phyloP scores from a whole-genome alignment of 2,797 vertebrate species.

The Hybognathus amarus region DNA sequence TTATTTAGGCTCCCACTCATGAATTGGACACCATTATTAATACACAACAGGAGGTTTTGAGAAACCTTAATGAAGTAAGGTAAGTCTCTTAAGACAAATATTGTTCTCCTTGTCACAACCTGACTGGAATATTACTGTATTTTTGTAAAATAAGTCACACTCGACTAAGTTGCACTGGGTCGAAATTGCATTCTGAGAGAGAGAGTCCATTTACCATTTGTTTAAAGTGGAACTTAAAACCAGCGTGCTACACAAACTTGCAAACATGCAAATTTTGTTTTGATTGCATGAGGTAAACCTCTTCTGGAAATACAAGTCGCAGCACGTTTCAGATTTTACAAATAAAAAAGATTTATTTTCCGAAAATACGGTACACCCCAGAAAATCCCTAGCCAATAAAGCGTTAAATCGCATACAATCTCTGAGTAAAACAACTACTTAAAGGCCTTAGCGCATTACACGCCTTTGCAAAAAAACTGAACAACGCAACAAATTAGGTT shows the following conservation, averaged over 20 bases:
- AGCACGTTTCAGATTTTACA: background rate
- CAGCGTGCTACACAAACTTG: background rate
- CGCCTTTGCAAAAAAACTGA: background rate
- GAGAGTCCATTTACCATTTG: too few species aligned
- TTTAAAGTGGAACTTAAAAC: background rate
- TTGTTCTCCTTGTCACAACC: background rate
- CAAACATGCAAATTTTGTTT: background rate
- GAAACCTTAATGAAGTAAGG: constrained; percentile 89
- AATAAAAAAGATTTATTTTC: too few species aligned
- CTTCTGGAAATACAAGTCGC: background rate
- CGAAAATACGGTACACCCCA: background rate
- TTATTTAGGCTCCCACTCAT: constrained; percentile 75
- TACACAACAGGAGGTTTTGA: constrained; percentile 89
- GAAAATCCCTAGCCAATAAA: constrained; percentile 1
- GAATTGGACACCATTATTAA: constrained; percentile 81
- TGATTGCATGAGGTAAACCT: background rate
- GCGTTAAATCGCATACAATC: background rate
- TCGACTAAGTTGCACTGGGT: background rate
- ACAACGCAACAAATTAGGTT: constrained; percentile 18
- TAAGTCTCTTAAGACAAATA: constrained; percentile 68
- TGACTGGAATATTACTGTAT: background rate
- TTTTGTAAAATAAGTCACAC: background rate
- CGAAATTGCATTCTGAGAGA: background rate
- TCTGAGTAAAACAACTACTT: background rate
- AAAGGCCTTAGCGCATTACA: constrained; percentile 7